phyloP scores from a whole-genome alignment of 2,797 vertebrate species.

The Sciurus vulgaris region DNA sequence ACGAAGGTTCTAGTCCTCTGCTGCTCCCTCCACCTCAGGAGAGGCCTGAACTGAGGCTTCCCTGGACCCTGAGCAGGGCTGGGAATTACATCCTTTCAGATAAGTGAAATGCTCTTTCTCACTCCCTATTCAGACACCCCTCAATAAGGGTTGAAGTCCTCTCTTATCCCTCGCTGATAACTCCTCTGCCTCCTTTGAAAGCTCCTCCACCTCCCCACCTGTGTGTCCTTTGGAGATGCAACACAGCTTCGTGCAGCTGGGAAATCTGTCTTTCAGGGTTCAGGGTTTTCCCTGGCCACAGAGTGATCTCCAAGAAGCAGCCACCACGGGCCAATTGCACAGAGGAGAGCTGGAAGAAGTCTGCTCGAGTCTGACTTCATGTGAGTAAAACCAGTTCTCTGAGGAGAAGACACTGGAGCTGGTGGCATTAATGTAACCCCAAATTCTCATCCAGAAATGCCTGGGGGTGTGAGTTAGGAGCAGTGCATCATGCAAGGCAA shows the following conservation, averaged over 20 bases:
- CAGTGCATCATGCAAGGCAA: neutral
- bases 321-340: rapidly evolving
- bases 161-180: neutral
- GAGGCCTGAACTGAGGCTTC: neutral
- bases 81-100: neutral
- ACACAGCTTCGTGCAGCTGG: neutral
- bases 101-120: neutral
- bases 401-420: neutral
- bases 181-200: neutral
- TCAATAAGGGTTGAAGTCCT: neutral
- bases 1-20: neutral
- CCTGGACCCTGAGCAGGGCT: neutral
- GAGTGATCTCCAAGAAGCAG: neutral
- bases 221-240: neutral
- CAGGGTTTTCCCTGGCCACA: neutral
- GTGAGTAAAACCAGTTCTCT: neutral
- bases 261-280: neutral
- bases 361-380: neutral
- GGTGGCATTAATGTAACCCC: too few species aligned
- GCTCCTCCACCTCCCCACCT: neutral
- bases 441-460: neutral
- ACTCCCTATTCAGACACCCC: neutral
- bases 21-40: neutral
- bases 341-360: neutral
- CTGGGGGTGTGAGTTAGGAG: too few species aligned